A percentile compares a stretch with the other conserved stretches of the same genome.
phyloP scores from a whole-genome alignment of 2,888 invertebrate species.

The Rotaria sp. region DNA sequence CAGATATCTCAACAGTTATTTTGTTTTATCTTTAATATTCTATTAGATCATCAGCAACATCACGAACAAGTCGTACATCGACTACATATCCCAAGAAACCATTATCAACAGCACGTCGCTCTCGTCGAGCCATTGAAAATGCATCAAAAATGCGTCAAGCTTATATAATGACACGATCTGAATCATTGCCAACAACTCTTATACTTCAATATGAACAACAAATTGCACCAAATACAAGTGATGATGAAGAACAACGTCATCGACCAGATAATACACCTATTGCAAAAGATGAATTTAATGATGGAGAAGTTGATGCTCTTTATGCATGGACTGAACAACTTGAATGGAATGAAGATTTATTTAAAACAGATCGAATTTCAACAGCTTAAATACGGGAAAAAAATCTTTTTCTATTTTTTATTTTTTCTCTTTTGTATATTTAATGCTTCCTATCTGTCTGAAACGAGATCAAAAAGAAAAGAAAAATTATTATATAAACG shows the following conservation, averaged over 20 bases:
- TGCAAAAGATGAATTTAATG: constrained; percentile 33
- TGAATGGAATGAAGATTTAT: constrained; percentile 47
- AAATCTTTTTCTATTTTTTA: not conserved
- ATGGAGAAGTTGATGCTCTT: constrained; percentile 53
- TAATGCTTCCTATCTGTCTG: not conserved
- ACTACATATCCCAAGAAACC: not conserved
- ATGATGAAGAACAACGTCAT: constrained; percentile 18
- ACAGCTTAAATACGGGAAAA: not conserved
- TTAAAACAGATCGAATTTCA: not conserved
- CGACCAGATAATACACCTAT: constrained; percentile 36
- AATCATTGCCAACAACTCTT: not conserved
- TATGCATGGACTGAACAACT: constrained; percentile 55
- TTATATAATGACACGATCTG: constrained; percentile 27
- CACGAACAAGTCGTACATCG: not conserved
- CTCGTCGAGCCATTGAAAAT: constrained; percentile 33
- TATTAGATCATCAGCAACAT: not conserved
- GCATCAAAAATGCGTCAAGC: constrained; percentile 37
- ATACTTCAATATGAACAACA: not conserved
- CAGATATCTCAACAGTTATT: not conserved
- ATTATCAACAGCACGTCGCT: constrained; percentile 29
- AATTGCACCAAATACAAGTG: not conserved
- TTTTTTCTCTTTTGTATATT: not conserved
- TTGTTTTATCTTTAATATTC: not conserved
- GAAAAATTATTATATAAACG: not conserved
- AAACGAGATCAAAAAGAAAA: not conserved